Conservation (phyloP, 2,888 invertebrate genomes). For the Cybosia mesomella region DNA sequence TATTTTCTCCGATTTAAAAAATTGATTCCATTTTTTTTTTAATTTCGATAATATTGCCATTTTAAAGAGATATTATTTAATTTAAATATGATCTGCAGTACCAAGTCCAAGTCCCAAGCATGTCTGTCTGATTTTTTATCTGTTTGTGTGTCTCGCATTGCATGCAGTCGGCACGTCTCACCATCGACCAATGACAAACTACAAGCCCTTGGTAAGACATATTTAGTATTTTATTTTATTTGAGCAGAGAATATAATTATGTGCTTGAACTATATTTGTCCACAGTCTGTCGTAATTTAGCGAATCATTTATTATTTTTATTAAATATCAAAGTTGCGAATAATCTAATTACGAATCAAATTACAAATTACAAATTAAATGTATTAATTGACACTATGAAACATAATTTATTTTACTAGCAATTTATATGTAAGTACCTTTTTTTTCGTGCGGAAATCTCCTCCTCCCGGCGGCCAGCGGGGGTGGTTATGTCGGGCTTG, state of each 20-base stretch:
- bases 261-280: slow-evolving; percentile 27
- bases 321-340: background rate
- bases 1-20: background rate
- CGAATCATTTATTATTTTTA: background rate
- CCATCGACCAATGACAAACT: slow-evolving; percentile 76
- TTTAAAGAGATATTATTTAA: slow-evolving; percentile 30
- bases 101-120: slow-evolving; percentile 40
- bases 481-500: too few relatives aligned
- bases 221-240: slow-evolving; percentile 33
- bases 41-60: background rate
- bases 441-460: too few relatives aligned
- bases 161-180: slow-evolving; percentile 76
- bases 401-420: too few relatives aligned
- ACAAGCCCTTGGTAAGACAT: slow-evolving; percentile 81
- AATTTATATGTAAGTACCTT: too few relatives aligned
- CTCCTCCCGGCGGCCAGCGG: too few relatives aligned
- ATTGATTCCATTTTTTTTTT: background rate
- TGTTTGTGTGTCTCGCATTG: slow-evolving; percentile 74
- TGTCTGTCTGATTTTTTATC: slow-evolving; percentile 64
- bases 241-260: slow-evolving; percentile 15
- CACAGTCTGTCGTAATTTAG: background rate
- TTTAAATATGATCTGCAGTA: slow-evolving; percentile 27
- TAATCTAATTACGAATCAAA: too few relatives aligned
- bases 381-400: too few relatives aligned
- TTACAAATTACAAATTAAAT: background rate